Evolutionary conservation across 2,797 vertebrate species (phyloP), one percentile per base, ranked within the genome.

Genomic region (Benthosema pterotum): DNA sequence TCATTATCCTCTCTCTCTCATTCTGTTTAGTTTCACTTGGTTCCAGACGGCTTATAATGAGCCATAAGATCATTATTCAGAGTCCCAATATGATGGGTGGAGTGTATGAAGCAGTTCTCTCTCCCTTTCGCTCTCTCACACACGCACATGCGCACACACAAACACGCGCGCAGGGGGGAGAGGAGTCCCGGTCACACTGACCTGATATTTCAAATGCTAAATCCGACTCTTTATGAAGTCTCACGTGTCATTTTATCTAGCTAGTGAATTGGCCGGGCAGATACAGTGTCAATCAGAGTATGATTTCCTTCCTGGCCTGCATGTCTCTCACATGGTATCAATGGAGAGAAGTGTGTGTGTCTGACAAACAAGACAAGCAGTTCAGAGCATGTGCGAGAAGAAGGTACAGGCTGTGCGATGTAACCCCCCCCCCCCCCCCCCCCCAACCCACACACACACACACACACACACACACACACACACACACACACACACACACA

Each of bases 191-290:
- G 32, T 38, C 32, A 38, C 32, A 38, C 8, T 38, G 32, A 38
- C 32, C 50, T 60, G 52, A 47, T 60, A 63, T 71, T 70, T 65
- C 1, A 11, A 56, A 66, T 54, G 11, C 32, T 57, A 49, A 69
- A 64, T 15, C 16, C 22, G 42, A 58, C 47, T 66, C 59, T 68
- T 68, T 62, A 60, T 19, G 60, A 63, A 59, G 62, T 48, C 55
- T 64, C 56, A 65, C 56, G 63, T 60, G 63, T 52, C 42, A 50
- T 52, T 62, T 38, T 70, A 73, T 67, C 48, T 48, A 59, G 60
- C 45, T 16, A n/a, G 19, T 16, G 50, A 60, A 63, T 47, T 22
- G 9, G 13, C 32, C 5, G 0, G 4, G 32, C 32, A 38, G 32
- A 38, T 32, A 32, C 28, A 6, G 3, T 32, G 28, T 38, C 32